Base-by-base conservation (phyloP, 2,888 invertebrate species). In the Cepaea hortensis region DNA sequence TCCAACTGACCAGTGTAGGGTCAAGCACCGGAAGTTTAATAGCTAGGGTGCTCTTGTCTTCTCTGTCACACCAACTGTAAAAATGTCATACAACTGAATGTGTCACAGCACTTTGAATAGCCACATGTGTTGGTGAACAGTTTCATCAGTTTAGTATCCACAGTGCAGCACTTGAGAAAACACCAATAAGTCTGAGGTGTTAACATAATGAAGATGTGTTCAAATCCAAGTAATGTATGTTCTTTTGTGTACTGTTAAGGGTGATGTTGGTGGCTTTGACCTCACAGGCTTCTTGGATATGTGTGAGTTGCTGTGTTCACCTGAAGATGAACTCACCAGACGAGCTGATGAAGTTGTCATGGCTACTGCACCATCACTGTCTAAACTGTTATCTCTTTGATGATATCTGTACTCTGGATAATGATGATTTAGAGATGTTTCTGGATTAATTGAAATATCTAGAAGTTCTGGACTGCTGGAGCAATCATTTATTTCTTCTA, bases 181-280 rank as follows among this genome's bases (percentile, higher is more conserved):
- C 68, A 68, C 13, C 18, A 68, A 15, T 68, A 5, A 15, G 68
- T 6, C n/a, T 68, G 68, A 68, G 35, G 6, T 5, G 35, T 73
- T 13, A 4, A 35, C 5, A 9, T 23, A 23, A 13, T 65, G 62
- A 5, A n/a, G 18, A 13, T 81, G 13, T 62, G n/a, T n/a, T 70
- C 73, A 86, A 23, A 86, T 86, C 86, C 86, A 86, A 9, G 86
- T 86, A 23, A 86, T 86, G 18, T 86, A 86, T 50, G 86, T 86
- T 62, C 86, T 35, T 20, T 86, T 86, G 15, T 86, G 86, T 23
- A 86, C 68, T 50, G 68, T 55, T 18, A 82, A 68, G 6, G 81
- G 86, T 0, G 86, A 86, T 46, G 76, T 23, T 4, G 65, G 86
- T 18, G 15, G 65, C 48, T 81, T 81, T 11, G 61, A 62, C 20